Evolutionary conservation across 2,113 vertebrate species (phyloP).

Genomic region (Illadopsis cleaveri): DNA sequence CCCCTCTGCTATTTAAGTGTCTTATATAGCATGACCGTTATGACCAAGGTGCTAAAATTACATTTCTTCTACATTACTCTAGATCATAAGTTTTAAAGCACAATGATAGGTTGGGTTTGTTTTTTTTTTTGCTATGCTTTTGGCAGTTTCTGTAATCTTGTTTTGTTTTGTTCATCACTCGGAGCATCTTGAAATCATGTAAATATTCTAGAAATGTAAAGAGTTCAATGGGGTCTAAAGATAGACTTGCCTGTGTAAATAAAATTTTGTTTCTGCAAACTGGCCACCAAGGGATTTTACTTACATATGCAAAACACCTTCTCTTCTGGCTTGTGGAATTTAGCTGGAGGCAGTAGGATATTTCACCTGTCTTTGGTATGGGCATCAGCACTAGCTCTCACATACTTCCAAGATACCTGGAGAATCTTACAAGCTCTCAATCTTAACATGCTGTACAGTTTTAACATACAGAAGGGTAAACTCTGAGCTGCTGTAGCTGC

Average conservation of each 20-base stretch:
- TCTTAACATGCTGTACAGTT: neutral
- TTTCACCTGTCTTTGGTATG: neutral
- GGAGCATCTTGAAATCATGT: slow-evolving; percentile 69
- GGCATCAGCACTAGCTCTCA: neutral
- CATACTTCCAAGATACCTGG: neutral
- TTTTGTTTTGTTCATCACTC: slow-evolving; percentile 44
- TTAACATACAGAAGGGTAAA: neutral
- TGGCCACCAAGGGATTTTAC: slow-evolving; percentile 56
- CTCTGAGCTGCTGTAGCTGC: neutral
- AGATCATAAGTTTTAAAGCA: slow-evolving; percentile 74
- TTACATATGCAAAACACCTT: neutral
- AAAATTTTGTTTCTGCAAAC: slow-evolving; percentile 73
- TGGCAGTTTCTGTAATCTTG: slow-evolving; percentile 60
- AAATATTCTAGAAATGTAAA: slow-evolving; percentile 77
- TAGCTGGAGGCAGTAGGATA: neutral
- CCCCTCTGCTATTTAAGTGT: slow-evolving; percentile 73
- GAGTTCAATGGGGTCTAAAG: slow-evolving; percentile 66
- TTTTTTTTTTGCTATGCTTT: slow-evolving; percentile 68
- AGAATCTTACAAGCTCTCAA: neutral
- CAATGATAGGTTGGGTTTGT: slow-evolving; percentile 57
- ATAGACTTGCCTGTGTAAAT: slow-evolving; percentile 72
- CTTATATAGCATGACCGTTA: slow-evolving; percentile 74
- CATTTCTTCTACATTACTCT: slow-evolving; percentile 68
- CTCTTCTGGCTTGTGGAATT: slow-evolving; percentile 54
- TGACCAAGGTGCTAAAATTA: slow-evolving; percentile 74